Evolutionary conservation across 2,113 vertebrate species (phyloP), one percentile per base, ranked within the genome.

Genomic region (Forbesichthys papilliferus): DNA sequence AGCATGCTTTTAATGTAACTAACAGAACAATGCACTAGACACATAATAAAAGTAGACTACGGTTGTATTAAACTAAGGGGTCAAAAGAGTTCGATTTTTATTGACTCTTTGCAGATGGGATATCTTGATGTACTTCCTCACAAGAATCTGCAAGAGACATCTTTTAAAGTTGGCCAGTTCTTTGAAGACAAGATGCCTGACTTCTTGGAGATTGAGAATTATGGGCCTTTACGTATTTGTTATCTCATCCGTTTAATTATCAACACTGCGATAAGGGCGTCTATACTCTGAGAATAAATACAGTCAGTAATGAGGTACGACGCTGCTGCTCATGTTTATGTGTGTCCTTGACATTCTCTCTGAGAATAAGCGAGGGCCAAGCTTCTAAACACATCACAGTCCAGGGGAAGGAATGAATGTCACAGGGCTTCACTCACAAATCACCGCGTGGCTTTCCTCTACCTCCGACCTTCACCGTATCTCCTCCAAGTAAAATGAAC

Each of bases 261-360:
- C 78, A 85, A 75, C 69, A 67, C 59, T 65, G 74, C 86, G 89
- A 91, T 88, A 90, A 89, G 84, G 80, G 82, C 85, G 78, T 82
- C 64, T 64, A 61, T 67, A 27, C 72, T 80, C 14, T 83, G 80
- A 73, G 81, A 89, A 89, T 89, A 88, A 89, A 91, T 89, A 81
- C 65, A 75, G 74, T 57, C 82, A 65, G 77, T 91, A 88, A 93
- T 90, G 88, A 90, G 83, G 72, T 84, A 71, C 82, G 86, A 82
- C 88, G 74, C 77, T 27, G 46, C 68, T 74, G 85, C 85, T 83
- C 84, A 79, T 69, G 71, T 77, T 81, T 77, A 68, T 82, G 71
- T 71, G 73, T 81, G 90, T 85, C 91, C 91, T 92, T 92, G 88
- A 92, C 91, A 91, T 92, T 92, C 87, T 83, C 86, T 82, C 86